phyloP scores from a whole-genome alignment of 2,888 invertebrate genomes.

The Theristus sp. region DNA sequence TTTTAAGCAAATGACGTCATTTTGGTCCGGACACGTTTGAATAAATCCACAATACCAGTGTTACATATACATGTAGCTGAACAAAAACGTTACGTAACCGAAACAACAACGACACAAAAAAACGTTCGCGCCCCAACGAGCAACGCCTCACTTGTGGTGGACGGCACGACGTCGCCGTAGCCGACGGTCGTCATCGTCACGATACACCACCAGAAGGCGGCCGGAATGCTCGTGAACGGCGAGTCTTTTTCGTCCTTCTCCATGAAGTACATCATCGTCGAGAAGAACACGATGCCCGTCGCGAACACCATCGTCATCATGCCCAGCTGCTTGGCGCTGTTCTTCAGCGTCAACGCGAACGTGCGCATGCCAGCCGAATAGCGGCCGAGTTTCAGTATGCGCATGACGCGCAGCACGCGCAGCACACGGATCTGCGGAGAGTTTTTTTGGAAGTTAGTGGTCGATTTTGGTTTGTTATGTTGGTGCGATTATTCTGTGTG shows the following conservation, averaged over 20 bases:
- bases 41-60: too few species aligned
- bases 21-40: too few species aligned
- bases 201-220: slow-evolving; percentile 27
- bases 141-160: slow-evolving; percentile 14
- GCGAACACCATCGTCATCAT: slow-evolving; percentile 26
- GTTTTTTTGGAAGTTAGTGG: too few species aligned
- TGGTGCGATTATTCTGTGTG: too few species aligned
- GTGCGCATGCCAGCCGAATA: slow-evolving; percentile 20
- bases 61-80: too few species aligned
- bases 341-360: slow-evolving; percentile 25
- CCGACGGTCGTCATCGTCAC: slow-evolving; percentile 28
- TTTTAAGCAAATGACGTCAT: too few species aligned
- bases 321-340: slow-evolving; percentile 16
- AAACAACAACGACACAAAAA: too few species aligned
- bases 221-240: slow-evolving; percentile 26
- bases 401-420: slow-evolving; percentile 20
- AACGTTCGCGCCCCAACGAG: too few species aligned
- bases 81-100: too few species aligned
- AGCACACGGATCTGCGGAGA: slow-evolving; percentile 23
- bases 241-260: slow-evolving; percentile 26
- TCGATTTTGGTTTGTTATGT: too few species aligned
- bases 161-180: slow-evolving; percentile 25
- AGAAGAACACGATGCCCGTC: slow-evolving; percentile 27
- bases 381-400: slow-evolving; percentile 23
- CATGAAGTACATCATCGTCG: slow-evolving; percentile 27